These are phyloP conservation scores for Cephus nigrinus DNA, from an alignment of 2,888 invertebrate species.

Conservation along the genomic window DNA sequence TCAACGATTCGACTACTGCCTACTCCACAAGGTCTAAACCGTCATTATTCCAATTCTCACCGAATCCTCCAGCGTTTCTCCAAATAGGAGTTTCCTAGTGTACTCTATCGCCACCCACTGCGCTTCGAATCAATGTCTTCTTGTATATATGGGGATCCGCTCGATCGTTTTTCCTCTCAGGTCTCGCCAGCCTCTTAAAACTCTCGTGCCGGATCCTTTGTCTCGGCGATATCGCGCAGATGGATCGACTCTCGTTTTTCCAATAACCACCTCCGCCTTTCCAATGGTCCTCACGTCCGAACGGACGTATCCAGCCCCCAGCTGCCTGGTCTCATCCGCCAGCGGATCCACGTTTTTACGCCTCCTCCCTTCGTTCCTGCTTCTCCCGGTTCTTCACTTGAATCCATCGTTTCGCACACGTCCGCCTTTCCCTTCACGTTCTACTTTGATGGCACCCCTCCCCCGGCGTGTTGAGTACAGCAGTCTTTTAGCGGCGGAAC, in stretches of 20 bases:
- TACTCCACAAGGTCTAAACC: too few species aligned
- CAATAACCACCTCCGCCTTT: constrained; percentile 21
- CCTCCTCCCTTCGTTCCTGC: constrained; percentile 15
- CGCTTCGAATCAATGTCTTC: constrained; percentile 17
- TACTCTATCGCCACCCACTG: background rate
- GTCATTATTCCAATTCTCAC: too few species aligned
- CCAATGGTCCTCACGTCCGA: background rate
- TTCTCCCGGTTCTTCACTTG: background rate
- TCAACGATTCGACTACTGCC: too few species aligned
- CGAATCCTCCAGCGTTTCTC: too few species aligned
- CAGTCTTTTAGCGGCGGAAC: too few species aligned
- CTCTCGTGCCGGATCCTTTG: constrained; percentile 15
- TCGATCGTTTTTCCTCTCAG: constrained; percentile 19
- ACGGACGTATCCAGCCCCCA: background rate
- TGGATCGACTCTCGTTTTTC: constrained; percentile 28
- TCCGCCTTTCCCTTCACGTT: constrained; percentile 12
- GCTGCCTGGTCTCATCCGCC: background rate
- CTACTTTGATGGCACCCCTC: background rate
- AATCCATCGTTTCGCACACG: constrained; percentile 1
- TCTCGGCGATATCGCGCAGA: constrained; percentile 30
- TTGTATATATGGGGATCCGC: constrained; percentile 26
- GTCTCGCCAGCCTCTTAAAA: constrained; percentile 16
- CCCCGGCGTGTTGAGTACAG: too few species aligned
- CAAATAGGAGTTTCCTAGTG: too few species aligned
- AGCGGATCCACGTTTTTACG: constrained; percentile 8